Base-by-base conservation (phyloP, 2,797 vertebrate species). In the Mionectes olivaceus region DNA sequence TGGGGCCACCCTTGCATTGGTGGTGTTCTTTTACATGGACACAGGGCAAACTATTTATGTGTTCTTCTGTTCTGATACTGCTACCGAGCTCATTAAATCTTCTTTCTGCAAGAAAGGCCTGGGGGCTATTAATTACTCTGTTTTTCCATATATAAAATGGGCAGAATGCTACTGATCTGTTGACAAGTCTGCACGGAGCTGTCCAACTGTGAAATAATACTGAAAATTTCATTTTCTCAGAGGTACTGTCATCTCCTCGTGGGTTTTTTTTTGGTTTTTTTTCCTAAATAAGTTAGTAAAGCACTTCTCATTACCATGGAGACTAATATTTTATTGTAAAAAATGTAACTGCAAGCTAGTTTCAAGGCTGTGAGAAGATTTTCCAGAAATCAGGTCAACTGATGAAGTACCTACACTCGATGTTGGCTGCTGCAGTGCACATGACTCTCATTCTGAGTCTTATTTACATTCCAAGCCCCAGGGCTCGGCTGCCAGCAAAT, bases 271-370 rank as follows among this genome's bases (percentile, higher is more conserved):
- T 35, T n/a, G n/a, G 27, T 74, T 56, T 32, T 27, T 75, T 49
- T 17, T 7, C 9, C 43, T 91, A 87, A 92, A 86, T 80, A 94
- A 85, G 92, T 91, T 93, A 89, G 69, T 73, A 89, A 89, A 81
- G 50, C 76, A 81, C 82, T 95, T 92, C 82, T 95, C 84, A 96
- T 95, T 96, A 93, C 94, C 95, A 95, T 92, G 94, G 94, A 91
- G 92, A 95, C 92, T 94, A 94, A 95, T 94, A 94, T 93, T 96
- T 95, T 94, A 93, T 92, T 92, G 91, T 79, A 93, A 95, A 94
- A 91, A 96, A 52, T 86, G 69, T 96, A 94, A 95, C 75, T 95
- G 76, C 91, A 89, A 91, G 73, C 47, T 69, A 92, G 82, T 93
- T 96, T 92, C 87, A 93, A 91, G 89, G 84, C 73, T 96, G 92